Evolutionary conservation across 2,888 invertebrate species (phyloP).

Genomic region (Catocala fraxini): DNA sequence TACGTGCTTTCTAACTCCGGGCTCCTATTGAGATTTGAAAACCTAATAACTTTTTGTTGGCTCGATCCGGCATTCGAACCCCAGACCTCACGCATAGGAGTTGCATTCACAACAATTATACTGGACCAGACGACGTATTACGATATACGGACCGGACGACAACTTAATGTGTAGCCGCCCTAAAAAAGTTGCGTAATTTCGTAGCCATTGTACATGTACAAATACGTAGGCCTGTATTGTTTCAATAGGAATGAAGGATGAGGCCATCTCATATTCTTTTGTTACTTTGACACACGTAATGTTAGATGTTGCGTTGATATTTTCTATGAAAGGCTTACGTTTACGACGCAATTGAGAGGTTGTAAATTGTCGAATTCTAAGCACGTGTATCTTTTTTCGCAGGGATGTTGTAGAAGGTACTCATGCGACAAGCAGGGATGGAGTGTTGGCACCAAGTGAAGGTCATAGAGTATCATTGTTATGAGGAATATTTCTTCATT

Average conservation of each 20-base stretch:
- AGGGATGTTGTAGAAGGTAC: not conserved
- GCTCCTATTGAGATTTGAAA: no score
- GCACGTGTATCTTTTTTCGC: conserved; percentile 19
- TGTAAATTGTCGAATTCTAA: conserved; percentile 20
- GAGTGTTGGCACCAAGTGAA: not conserved
- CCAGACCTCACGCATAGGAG: no score
- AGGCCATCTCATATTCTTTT: conserved; percentile 38
- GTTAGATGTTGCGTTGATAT: conserved; percentile 29
- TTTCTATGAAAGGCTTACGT: conserved; percentile 31
- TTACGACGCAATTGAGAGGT: conserved; percentile 16
- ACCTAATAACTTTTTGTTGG: no score
- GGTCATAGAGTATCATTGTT: not conserved
- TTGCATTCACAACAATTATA: no score
- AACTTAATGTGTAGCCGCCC: not conserved
- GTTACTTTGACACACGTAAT: conserved; percentile 25
- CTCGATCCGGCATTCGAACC: no score
- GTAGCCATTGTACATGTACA: conserved; percentile 16
- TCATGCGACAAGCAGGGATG: not conserved
- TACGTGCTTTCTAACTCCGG: no score
- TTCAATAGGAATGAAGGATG: conserved; percentile 35
- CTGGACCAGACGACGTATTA: no score
- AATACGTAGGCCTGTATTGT: conserved; percentile 23
- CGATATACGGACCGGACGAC: conserved; percentile 1
- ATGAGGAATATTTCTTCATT: no score
- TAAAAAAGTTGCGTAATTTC: conserved; percentile 15